Base-by-base conservation (phyloP, 2,113 vertebrate species). In the Perca flavescens region DNA sequence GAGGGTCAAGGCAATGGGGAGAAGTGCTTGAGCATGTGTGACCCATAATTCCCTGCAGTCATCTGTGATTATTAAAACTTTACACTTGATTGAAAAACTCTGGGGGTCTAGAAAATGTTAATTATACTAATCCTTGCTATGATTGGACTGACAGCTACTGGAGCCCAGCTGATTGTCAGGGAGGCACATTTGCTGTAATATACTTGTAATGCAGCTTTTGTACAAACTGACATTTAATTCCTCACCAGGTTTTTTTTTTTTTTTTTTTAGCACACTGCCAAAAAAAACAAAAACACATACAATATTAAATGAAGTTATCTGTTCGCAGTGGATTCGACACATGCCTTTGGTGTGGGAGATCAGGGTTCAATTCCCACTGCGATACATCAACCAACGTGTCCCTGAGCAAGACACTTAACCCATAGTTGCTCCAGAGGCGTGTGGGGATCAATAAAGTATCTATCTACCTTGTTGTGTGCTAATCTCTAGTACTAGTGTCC, bases 91-190 rank as follows among this genome's bases (percentile, higher is more conserved):
- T 86, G 83, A 75, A 86, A 89, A 92, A 77, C 76, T 85, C 82
- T 84, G 50, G 36, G 63, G 83, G 58, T 87, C 80, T 83, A 73
- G 74, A 82, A 86, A 88, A 85, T 88, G 81, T 90, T 90, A 88
- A 92, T 90, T 88, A 88, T 84, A 54, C 80, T 89, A 91, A 93
- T 90, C 88, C 85, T 81, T 64, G 46, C 69, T 46, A 19, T 85
- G 83, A 89, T 89, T 85, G 70, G 72, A 79, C 83, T 83, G 81
- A 79, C 74, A 88, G 74, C 81, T 79, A 86, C 85, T 79, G 74
- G 74, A 73, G 57, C 74, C 63, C 53, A 56, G 77, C 75, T 81
- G 81, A 84, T 84, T 85, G 75, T 84, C 71, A 74, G 61, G 5
- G 63, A 83, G 77, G n/a, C 60, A 47, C 62, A 68, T 84, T 83